A percentile compares a stretch with the other conserved stretches of the same genome.
Conservation (phyloP, 1,140 invertebrate species). For the Drosophila obscura region DNA sequence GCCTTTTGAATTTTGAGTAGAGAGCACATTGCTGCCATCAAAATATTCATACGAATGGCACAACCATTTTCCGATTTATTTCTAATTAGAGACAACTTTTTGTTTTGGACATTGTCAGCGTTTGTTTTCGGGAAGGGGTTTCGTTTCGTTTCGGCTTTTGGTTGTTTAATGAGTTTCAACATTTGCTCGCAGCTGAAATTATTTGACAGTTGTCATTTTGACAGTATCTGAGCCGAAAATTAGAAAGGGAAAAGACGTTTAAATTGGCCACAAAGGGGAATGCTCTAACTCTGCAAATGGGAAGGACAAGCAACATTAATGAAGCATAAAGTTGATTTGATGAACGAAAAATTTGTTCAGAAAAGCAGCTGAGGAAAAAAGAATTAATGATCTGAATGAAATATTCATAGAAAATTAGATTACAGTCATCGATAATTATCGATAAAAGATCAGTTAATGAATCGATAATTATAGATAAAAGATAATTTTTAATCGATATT, state of each 20-base stretch:
- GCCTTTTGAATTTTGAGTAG: slow-evolving; percentile 58
- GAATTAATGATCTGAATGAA: no score
- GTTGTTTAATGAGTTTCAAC: slow-evolving; percentile 73
- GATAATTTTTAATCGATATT: no score
- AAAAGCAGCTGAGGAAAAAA: no score
- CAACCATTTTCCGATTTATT: slow-evolving; percentile 75
- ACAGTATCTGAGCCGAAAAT: slow-evolving; percentile 51
- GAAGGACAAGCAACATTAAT: no score
- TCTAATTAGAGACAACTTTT: slow-evolving; percentile 78
- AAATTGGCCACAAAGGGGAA: neutral
- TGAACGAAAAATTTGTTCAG: no score
- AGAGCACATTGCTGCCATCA: slow-evolving; percentile 59
- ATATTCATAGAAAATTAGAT: no score
- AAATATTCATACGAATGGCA: slow-evolving; percentile 62
- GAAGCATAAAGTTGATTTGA: no score
- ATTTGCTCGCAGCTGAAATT: slow-evolving; percentile 73
- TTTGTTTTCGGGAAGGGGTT: neutral
- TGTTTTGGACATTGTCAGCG: slow-evolving; percentile 30
- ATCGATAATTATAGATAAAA: no score
- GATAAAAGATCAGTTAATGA: no score
- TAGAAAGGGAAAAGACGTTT: slow-evolving; percentile 9
- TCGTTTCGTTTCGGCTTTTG: neutral
- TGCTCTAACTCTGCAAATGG: no score
- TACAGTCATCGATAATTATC: no score
- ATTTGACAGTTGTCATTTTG: slow-evolving; percentile 76